Evolutionary conservation across 2,888 invertebrate species (phyloP).

Genomic region (Spodoptera littoralis): DNA sequence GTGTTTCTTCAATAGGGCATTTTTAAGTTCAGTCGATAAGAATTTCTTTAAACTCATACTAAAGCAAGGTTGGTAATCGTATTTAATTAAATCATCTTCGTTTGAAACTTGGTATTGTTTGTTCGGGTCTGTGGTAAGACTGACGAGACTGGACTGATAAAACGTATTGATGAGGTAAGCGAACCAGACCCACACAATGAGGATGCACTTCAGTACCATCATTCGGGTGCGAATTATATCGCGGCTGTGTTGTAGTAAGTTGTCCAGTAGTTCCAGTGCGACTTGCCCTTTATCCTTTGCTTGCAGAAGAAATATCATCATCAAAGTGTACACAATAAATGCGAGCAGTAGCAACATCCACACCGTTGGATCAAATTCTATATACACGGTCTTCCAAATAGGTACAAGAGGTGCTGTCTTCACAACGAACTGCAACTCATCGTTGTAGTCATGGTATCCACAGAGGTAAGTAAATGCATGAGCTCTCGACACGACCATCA

Average conservation of each 20-base stretch:
- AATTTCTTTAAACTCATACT: conserved; percentile 56
- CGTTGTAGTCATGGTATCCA: conserved; percentile 60
- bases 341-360: conserved; percentile 63
- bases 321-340: conserved; percentile 55
- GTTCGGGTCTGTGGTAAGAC: conserved; percentile 63
- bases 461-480: conserved; percentile 60
- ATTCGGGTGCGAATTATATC: conserved; percentile 41
- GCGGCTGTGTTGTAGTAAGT: conserved; percentile 60
- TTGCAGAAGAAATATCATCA: conserved; percentile 52
- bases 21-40: conserved; percentile 28
- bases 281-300: conserved; percentile 58
- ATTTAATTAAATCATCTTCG: conserved; percentile 59
- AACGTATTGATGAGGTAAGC: conserved; percentile 65
- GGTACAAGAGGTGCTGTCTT: conserved; percentile 56
- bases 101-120: conserved; percentile 66
- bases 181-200: conserved; percentile 68
- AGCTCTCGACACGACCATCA: conserved; percentile 43
- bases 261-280: conserved; percentile 61
- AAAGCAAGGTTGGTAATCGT: conserved; percentile 68
- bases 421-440: conserved; percentile 64
- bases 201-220: conserved; percentile 48
- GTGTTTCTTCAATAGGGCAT: neutral
- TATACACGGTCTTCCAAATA: conserved; percentile 62
- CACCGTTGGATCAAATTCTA: conserved; percentile 62
- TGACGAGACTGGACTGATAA: conserved; percentile 68